Conservation (phyloP, 1,140 invertebrate species). For the Drosophila tristis region DNA sequence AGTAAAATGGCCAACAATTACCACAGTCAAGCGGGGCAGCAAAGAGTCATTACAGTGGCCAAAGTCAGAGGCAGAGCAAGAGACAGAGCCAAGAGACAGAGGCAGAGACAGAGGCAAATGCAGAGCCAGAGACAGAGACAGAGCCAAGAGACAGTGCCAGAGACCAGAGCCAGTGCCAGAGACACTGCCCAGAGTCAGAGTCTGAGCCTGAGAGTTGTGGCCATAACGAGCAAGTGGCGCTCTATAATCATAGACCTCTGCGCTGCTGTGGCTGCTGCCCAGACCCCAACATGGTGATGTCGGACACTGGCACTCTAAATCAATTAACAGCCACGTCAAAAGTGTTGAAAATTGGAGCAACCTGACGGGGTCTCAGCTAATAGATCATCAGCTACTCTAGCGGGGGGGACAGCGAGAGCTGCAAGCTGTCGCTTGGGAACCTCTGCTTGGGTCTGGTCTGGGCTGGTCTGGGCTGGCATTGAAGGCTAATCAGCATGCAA, state of each 20-base stretch:
- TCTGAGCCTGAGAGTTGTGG: constrained; percentile 23
- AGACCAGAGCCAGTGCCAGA: constrained; percentile 4
- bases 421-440: constrained; percentile 57
- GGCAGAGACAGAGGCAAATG: too few relatives aligned
- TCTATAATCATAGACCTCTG: constrained; percentile 73
- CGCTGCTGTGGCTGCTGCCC: constrained; percentile 10
- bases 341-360: constrained; percentile 79
- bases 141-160: background rate
- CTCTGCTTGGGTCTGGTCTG: background rate
- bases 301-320: constrained; percentile 70
- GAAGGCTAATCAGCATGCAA: constrained; percentile 83
- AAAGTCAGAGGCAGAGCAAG: background rate
- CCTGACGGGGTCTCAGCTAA: constrained; percentile 19
- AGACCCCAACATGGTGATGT: constrained; percentile 14
- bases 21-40: constrained; percentile 32
- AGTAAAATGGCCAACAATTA: constrained; percentile 55
- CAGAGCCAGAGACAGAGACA: constrained; percentile 5
- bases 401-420: constrained; percentile 19
- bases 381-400: constrained; percentile 5
- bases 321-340: constrained; percentile 81
- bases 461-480: constrained; percentile 33
- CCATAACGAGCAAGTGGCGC: constrained; percentile 77
- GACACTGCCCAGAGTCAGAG: constrained; percentile 35
- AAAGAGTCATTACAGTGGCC: constrained; percentile 76
- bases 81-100: too few relatives aligned